Percentiles rank a stretch among this genome's conserved stretches.
These are phyloP conservation scores for Colaptes auratus DNA, from an alignment of 2,113 vertebrate species.

Conservation along the genomic window DNA sequence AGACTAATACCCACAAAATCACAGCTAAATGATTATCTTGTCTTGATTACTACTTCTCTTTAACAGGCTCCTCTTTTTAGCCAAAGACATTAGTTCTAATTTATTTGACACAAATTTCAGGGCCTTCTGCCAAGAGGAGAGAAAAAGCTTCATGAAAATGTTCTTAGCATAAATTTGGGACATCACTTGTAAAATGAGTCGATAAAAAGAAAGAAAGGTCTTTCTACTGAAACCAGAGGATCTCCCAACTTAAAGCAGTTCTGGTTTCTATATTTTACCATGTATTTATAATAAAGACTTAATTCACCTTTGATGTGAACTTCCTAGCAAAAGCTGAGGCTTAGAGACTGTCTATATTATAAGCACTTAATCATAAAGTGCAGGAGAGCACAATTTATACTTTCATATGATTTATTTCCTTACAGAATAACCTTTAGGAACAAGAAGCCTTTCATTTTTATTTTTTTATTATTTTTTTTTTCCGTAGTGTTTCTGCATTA, in stretches of 20 bases:
- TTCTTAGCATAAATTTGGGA: constrained; percentile 55
- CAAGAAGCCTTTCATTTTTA: constrained; percentile 53
- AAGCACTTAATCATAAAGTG: constrained; percentile 60
- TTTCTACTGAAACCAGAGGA: constrained; percentile 39
- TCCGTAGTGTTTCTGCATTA: constrained; percentile 35
- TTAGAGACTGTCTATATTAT: constrained; percentile 12
- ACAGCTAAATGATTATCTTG: constrained; percentile 81
- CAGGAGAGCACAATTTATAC: background rate
- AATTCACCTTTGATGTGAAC: constrained; percentile 66
- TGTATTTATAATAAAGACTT: constrained; percentile 38
- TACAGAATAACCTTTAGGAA: constrained; percentile 61
- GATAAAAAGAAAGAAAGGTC: constrained; percentile 30
- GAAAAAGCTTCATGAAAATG: constrained; percentile 55
- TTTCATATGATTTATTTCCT: constrained; percentile 52
- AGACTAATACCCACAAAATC: constrained; percentile 80
- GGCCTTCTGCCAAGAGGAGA: constrained; percentile 64
- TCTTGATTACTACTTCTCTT: constrained; percentile 78
- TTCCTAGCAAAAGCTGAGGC: constrained; percentile 56
- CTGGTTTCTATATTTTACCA: constrained; percentile 46
- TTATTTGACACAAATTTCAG: constrained; percentile 77
- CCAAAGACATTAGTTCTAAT: constrained; percentile 73
- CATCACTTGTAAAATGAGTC: constrained; percentile 38
- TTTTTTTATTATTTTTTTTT: background rate
- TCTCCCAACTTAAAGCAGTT: constrained; percentile 33
- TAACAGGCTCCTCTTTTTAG: constrained; percentile 68